Evolutionary conservation across 2,113 vertebrate species (phyloP).

Genomic region (Podarcis raffonei): DNA sequence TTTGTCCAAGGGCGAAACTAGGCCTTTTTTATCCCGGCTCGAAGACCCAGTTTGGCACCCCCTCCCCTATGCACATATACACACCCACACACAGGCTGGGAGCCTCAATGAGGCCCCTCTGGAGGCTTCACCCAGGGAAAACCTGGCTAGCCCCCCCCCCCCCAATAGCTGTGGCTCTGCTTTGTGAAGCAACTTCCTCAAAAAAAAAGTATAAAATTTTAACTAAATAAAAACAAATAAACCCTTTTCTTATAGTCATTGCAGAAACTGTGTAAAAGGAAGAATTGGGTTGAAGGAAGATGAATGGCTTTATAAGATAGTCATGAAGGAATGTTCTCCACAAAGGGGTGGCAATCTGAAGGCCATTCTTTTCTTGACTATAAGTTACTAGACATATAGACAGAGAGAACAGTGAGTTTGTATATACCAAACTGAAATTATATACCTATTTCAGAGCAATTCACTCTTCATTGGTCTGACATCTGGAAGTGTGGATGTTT

Average conservation of each 20-base stretch:
- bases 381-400: neutral
- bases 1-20: too few relatives aligned
- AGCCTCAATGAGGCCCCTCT: too few relatives aligned
- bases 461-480: constrained; percentile 39
- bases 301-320: neutral
- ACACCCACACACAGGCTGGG: too few relatives aligned
- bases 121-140: too few relatives aligned
- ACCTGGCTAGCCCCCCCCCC: too few relatives aligned
- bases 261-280: neutral
- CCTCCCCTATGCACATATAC: too few relatives aligned
- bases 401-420: constrained; percentile 21
- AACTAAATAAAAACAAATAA: too few relatives aligned
- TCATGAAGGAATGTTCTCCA: neutral
- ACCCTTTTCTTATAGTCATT: neutral
- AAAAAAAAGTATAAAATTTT: too few relatives aligned
- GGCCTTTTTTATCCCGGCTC: too few relatives aligned
- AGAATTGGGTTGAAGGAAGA: neutral
- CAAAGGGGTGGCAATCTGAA: neutral
- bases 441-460: constrained; percentile 36
- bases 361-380: neutral
- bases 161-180: too few relatives aligned
- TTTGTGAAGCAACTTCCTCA: too few relatives aligned
- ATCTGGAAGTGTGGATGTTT: constrained; percentile 31
- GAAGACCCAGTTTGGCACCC: too few relatives aligned
- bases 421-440: neutral